These are phyloP conservation scores for Taenaris catops DNA, from an alignment of 2,888 invertebrate species.

Conservation along the genomic window DNA sequence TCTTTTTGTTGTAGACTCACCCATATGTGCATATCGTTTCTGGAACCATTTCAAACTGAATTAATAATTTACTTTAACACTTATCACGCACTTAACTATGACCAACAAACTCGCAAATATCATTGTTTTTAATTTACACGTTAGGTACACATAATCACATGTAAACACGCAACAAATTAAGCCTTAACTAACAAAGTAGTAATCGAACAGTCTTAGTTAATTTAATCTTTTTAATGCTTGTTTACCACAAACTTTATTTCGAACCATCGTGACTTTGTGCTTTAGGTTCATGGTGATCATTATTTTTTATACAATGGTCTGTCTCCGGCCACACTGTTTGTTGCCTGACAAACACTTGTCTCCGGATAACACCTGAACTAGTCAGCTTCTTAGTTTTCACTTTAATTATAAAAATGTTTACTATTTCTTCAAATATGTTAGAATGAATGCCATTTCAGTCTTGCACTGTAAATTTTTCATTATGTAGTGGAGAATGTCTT, in stretches of 20 bases:
- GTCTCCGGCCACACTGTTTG: constrained; percentile 54
- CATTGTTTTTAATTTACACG: no score
- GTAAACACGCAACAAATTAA: no score
- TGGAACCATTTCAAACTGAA: no score
- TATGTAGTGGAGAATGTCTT: constrained; percentile 67
- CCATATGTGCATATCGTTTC: no score
- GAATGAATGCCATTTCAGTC: constrained; percentile 59
- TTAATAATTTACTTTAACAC: no score
- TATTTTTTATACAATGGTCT: constrained; percentile 30
- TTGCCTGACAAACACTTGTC: constrained; percentile 45
- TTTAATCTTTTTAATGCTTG: no score
- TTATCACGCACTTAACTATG: no score
- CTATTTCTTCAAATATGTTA: constrained; percentile 49
- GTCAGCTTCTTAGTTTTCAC: constrained; percentile 55
- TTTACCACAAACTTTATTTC: not conserved
- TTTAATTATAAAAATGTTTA: constrained; percentile 39
- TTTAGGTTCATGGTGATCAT: not conserved
- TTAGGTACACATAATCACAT: no score
- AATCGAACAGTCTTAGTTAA: no score
- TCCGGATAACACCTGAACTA: constrained; percentile 50
- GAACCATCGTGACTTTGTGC: not conserved
- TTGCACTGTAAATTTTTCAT: constrained; percentile 62
- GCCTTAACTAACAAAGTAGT: no score
- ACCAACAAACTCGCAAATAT: no score
- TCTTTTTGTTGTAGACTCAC: no score